Evolutionary conservation across 1,140 invertebrate species (phyloP).

Genomic region (Rhynchophorus ferrugineus): DNA sequence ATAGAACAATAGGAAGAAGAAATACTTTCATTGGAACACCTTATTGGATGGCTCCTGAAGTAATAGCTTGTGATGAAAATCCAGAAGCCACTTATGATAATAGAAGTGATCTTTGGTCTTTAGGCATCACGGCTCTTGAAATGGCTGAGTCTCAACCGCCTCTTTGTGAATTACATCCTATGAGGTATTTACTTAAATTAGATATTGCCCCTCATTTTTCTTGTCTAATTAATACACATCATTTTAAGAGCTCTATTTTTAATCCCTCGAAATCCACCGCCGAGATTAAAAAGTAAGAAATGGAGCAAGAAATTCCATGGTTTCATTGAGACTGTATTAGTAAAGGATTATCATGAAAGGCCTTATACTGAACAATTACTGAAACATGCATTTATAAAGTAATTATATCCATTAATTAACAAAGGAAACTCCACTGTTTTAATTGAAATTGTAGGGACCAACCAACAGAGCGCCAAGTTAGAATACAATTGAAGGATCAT

Average conservation of each 20-base stretch:
- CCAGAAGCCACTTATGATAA: constrained; percentile 99
- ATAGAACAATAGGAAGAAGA: constrained; percentile 94
- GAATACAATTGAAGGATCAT: constrained; percentile 98
- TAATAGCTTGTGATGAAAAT: constrained; percentile 99
- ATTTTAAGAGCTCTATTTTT: constrained; percentile 42
- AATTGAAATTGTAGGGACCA: constrained; percentile 63
- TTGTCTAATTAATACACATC: not conserved
- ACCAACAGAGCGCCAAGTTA: constrained; percentile 93
- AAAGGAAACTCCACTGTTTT: not conserved
- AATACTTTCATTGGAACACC: constrained; percentile 99
- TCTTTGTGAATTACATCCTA: constrained; percentile 97
- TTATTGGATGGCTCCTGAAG: constrained; percentile 96
- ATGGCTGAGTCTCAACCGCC: constrained; percentile 99
- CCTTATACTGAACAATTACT: constrained; percentile 97
- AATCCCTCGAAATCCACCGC: constrained; percentile 39
- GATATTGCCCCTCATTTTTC: not conserved
- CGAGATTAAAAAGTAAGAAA: constrained; percentile 94
- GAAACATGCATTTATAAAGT: constrained; percentile 88
- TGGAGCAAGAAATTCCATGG: constrained; percentile 95
- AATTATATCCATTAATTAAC: constrained; percentile 2
- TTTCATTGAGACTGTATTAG: constrained; percentile 81
- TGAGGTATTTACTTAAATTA: constrained; percentile 53
- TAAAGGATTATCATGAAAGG: constrained; percentile 97
- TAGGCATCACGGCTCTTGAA: constrained; percentile 97
- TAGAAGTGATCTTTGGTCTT: constrained; percentile 95